These are phyloP conservation scores for Pseudococcus viburni DNA, from an alignment of 2,888 invertebrate genomes.

Conservation along the genomic window DNA sequence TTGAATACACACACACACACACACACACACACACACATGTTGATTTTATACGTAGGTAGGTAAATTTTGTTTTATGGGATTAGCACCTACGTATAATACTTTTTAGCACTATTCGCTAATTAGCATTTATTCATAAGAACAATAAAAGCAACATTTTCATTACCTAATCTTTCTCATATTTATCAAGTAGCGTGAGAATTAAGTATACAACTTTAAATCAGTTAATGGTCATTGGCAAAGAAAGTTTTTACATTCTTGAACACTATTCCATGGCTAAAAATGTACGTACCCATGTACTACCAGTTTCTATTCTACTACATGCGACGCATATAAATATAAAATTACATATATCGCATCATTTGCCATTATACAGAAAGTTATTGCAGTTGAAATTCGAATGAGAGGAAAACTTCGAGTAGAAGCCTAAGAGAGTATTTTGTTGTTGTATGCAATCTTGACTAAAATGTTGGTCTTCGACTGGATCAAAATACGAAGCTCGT, in stretches of 20 bases:
- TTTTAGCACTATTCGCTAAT: slow-evolving; percentile 32
- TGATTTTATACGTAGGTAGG: neutral
- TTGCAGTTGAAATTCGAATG: neutral
- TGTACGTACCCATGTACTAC: neutral
- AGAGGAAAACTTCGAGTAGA: neutral
- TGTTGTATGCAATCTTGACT: neutral
- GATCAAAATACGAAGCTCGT: neutral
- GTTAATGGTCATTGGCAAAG: slow-evolving; percentile 36
- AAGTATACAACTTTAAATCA: slow-evolving; percentile 8
- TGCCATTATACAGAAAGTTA: neutral
- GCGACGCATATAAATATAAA: slow-evolving; percentile 17
- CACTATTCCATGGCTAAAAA: neutral
- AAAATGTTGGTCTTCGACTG: neutral
- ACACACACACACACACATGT: no score
- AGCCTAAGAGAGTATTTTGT: neutral
- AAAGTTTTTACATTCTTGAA: slow-evolving; percentile 35
- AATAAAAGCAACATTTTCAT: slow-evolving; percentile 8
- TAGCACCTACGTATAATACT: neutral
- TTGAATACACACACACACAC: no score
- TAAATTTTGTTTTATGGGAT: neutral
- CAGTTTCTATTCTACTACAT: slow-evolving; percentile 23
- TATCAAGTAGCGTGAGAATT: slow-evolving; percentile 31
- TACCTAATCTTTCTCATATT: slow-evolving; percentile 58
- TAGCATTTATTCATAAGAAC: slow-evolving; percentile 35
- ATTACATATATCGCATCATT: slow-evolving; percentile 22